A percentile compares a stretch with the other conserved stretches of the same genome.
These are phyloP conservation scores for Phymanthus crucifer DNA, from an alignment of 92 coral and sea anemone species.

Conservation along the genomic window DNA sequence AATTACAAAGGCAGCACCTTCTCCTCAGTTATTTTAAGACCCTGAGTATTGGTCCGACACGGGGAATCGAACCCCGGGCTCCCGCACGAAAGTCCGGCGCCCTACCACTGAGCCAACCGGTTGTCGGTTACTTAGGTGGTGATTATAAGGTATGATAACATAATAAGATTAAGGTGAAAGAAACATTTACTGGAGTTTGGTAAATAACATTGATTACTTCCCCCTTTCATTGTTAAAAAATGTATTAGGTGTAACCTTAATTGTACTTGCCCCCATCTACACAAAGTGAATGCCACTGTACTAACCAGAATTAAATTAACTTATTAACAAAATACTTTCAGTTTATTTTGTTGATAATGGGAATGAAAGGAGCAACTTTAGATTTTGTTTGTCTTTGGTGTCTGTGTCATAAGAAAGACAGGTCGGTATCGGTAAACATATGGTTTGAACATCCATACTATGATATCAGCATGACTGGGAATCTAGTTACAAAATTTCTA, in stretches of 20 bases:
- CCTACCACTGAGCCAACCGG: too few species aligned
- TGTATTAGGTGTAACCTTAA: too few species aligned
- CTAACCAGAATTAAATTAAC: not conserved
- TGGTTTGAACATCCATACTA: too few species aligned
- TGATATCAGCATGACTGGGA: not conserved
- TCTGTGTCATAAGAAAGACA: not conserved
- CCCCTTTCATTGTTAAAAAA: too few species aligned
- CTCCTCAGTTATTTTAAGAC: too few species aligned
- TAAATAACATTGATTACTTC: not conserved
- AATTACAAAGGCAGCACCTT: too few species aligned
- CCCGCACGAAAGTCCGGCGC: too few species aligned
- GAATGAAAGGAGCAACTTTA: slow-evolving; percentile 15
- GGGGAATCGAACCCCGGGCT: too few species aligned
- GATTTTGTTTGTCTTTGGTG: slow-evolving; percentile 29
- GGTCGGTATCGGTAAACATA: not conserved
- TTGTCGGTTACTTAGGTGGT: too few species aligned
- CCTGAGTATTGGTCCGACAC: too few species aligned
- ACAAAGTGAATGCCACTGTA: too few species aligned
- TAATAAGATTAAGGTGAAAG: not conserved
- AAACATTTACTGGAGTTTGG: not conserved
- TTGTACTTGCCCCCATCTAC: too few species aligned
- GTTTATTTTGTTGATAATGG: slow-evolving; percentile 16
- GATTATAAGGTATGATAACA: slow-evolving; percentile 21
- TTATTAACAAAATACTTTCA: not conserved
- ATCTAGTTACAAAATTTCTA: not conserved